These are phyloP conservation scores for Diachrysia chrysitis DNA, from an alignment of 2,888 invertebrate species.

Conservation along the genomic window DNA sequence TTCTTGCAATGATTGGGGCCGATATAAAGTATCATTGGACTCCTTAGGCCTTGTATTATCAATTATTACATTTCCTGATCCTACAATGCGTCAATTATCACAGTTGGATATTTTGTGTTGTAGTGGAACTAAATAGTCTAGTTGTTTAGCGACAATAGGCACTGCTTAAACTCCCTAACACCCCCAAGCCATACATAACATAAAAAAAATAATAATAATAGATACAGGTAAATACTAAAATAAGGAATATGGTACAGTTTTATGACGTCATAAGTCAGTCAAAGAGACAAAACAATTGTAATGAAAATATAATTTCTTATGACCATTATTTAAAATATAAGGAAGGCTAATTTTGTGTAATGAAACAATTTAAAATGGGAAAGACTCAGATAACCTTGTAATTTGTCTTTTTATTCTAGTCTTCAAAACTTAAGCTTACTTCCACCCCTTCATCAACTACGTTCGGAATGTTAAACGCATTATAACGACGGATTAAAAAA, in stretches of 20 bases:
- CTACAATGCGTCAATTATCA: too few relatives aligned
- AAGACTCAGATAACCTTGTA: constrained; percentile 13
- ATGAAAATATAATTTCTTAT: neutral
- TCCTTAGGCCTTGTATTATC: too few relatives aligned
- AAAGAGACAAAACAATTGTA: neutral
- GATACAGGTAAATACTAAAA: too few relatives aligned
- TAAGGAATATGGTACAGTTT: neutral
- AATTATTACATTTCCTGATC: too few relatives aligned
- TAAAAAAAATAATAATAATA: too few relatives aligned
- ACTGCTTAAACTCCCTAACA: too few relatives aligned
- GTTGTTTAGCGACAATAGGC: too few relatives aligned
- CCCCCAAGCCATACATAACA: too few relatives aligned
- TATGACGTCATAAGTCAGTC: neutral
- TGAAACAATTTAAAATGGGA: neutral
- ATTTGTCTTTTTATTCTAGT: constrained; percentile 39
- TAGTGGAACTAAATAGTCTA: too few relatives aligned
- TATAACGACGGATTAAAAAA: constrained; percentile 31
- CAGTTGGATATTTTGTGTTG: too few relatives aligned
- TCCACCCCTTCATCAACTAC: constrained; percentile 31
- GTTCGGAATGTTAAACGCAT: constrained; percentile 54
- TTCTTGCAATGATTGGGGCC: too few relatives aligned
- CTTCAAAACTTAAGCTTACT: constrained; percentile 21
- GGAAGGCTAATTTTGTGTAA: neutral
- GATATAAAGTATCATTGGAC: too few relatives aligned
- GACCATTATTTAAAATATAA: neutral